These are phyloP conservation scores for Phyllostomus discolor DNA, from an alignment of 2,113 vertebrate species.

Conservation along the genomic window DNA sequence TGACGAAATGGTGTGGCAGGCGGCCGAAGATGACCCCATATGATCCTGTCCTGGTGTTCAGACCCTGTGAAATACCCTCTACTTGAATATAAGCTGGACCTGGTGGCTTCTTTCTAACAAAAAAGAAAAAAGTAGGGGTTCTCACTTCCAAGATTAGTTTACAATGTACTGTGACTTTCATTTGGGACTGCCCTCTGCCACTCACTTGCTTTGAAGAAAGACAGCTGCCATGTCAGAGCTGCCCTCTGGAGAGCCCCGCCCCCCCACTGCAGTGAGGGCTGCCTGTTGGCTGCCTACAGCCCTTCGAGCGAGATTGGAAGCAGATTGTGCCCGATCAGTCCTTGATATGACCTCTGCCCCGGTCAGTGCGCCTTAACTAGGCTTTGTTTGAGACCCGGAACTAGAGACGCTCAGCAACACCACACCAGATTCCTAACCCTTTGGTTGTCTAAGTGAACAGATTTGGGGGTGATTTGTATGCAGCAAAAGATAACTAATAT, in stretches of 20 bases:
- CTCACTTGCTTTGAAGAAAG: background rate
- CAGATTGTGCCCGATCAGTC: background rate
- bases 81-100: background rate
- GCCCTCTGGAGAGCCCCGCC: background rate
- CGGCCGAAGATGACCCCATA: too few species aligned
- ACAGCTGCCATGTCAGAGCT: background rate
- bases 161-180: background rate
- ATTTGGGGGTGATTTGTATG: background rate
- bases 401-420: background rate
- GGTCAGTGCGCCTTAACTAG: background rate
- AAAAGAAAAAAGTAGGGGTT: background rate
- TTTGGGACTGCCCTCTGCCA: background rate
- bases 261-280: background rate
- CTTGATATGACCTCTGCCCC: background rate
- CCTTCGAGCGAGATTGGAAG: background rate
- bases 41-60: background rate
- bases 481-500: background rate
- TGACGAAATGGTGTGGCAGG: background rate
- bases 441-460: background rate
- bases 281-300: background rate
- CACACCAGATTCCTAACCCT: background rate
- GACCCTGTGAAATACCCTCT: background rate
- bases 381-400: background rate
- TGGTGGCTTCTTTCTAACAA: background rate
- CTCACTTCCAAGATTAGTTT: background rate